A percentile compares a stretch with the other conserved stretches of the same genome.
Evolutionary conservation across 2,888 invertebrate species (phyloP).

Genomic region (Leptinotarsa juncta): DNA sequence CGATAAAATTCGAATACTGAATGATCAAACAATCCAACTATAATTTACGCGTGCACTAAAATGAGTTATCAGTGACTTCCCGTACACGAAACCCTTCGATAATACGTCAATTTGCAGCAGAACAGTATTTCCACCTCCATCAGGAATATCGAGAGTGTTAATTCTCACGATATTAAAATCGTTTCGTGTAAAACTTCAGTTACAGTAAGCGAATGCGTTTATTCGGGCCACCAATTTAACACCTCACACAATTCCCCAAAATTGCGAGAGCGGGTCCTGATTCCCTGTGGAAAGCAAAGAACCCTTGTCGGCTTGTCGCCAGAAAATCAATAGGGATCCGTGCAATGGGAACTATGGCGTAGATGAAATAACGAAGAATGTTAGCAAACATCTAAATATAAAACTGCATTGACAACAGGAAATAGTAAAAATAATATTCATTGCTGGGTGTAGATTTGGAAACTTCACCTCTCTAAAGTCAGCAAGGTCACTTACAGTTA

Average conservation of each 20-base stretch:
- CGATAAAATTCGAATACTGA: background rate
- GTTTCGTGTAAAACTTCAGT: conserved; percentile 15
- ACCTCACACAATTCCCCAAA: conserved; percentile 21
- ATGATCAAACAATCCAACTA: background rate
- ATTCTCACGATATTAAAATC: conserved; percentile 19
- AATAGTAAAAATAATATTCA: no score
- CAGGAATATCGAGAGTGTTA: conserved; percentile 5
- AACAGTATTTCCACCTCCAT: background rate
- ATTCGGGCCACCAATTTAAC: conserved; percentile 17
- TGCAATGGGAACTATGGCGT: conserved; percentile 29
- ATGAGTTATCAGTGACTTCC: background rate
- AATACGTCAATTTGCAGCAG: background rate
- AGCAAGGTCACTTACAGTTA: no score
- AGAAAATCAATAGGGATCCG: conserved; percentile 41
- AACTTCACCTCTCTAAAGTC: no score
- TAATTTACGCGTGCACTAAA: conserved; percentile 1
- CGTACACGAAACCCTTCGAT: conserved; percentile 10
- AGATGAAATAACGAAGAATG: conserved; percentile 31
- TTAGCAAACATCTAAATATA: background rate
- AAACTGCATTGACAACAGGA: background rate
- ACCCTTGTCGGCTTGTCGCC: conserved; percentile 38
- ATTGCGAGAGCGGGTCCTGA: conserved; percentile 28
- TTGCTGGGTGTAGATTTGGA: no score
- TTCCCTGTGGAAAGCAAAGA: conserved; percentile 38
- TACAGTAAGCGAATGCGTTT: conserved; percentile 17